phyloP scores from a whole-genome alignment of 2,797 vertebrate species.

The Hemibagrus guttatus region DNA sequence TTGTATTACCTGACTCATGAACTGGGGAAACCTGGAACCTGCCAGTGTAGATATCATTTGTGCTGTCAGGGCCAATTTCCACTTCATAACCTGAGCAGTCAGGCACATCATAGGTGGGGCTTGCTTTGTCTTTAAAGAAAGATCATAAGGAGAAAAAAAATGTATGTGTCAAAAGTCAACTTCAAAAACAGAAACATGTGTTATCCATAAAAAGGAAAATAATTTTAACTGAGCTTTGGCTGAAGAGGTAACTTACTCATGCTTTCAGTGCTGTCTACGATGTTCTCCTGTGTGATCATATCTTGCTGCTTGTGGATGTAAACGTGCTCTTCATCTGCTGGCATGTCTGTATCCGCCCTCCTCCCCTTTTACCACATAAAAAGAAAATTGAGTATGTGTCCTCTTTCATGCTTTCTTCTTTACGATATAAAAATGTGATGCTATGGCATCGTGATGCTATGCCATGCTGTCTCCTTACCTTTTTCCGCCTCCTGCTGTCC shows the following conservation, averaged over 20 bases:
- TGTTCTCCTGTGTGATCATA: constrained; percentile 76
- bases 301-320: constrained; percentile 63
- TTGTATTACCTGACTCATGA: constrained; percentile 64
- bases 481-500: constrained; percentile 40
- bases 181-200: neutral
- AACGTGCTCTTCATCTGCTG: constrained; percentile 62
- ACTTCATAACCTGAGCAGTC: constrained; percentile 69
- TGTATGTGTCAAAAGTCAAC: neutral
- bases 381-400: neutral
- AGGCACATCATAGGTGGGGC: constrained; percentile 29
- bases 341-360: constrained; percentile 68
- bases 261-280: constrained; percentile 74
- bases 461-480: constrained; percentile 69
- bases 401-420: neutral
- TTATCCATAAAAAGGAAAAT: neutral
- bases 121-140: constrained; percentile 31
- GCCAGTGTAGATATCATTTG: constrained; percentile 63
- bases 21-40: constrained; percentile 88
- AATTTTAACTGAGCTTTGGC: neutral
- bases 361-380: constrained; percentile 64
- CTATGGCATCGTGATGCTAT: neutral
- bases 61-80: constrained; percentile 73
- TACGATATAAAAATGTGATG: neutral
- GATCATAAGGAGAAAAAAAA: neutral
- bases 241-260: constrained; percentile 41